phyloP scores from a whole-genome alignment of 2,797 vertebrate genomes.

The Picus viridis region DNA sequence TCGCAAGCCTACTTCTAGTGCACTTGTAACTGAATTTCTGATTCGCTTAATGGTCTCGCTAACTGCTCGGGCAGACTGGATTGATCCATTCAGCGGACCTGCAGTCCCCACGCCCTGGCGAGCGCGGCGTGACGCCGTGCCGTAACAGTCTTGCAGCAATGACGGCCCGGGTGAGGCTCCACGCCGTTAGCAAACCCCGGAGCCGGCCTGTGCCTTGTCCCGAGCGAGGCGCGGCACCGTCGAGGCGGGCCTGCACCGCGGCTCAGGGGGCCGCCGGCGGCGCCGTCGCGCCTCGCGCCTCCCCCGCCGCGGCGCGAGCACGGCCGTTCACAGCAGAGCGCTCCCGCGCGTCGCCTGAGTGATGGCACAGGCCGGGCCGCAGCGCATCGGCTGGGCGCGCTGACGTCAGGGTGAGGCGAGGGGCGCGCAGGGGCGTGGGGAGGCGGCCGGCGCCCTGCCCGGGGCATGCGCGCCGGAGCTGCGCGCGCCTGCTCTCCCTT shows the following conservation, averaged over 20 bases:
- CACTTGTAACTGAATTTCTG: accelerated
- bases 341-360: background rate
- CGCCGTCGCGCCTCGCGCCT: no score
- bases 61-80: accelerated
- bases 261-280: no score
- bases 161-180: background rate
- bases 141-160: background rate
- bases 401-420: background rate
- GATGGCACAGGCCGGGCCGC: background rate
- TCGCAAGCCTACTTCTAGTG: accelerated
- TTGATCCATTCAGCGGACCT: accelerated
- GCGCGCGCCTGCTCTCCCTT: background rate
- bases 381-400: background rate
- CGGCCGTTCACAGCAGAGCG: accelerated
- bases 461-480: background rate
- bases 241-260: no score
- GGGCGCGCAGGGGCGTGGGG: background rate
- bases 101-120: background rate
- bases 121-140: accelerated
- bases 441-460: background rate
- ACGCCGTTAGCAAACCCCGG: accelerated
- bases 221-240: no score
- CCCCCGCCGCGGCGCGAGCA: background rate
- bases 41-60: accelerated
- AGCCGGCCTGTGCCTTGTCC: no score